phyloP scores from a whole-genome alignment of 2,797 vertebrate genomes.

The Smutsia gigantea region DNA sequence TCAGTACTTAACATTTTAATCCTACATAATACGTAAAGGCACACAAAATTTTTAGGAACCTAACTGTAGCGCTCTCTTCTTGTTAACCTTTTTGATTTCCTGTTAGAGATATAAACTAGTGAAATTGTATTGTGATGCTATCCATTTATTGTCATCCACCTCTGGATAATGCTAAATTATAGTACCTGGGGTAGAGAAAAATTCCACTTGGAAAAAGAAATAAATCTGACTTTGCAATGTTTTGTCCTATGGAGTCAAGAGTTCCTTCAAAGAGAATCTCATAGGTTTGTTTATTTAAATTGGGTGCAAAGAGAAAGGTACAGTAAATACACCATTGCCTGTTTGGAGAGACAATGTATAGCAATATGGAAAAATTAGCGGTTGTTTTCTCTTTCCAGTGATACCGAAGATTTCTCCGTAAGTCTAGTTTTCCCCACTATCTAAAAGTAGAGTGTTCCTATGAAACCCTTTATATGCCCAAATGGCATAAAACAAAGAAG shows the following conservation, averaged over 20 bases:
- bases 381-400: not conserved
- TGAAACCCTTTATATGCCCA: not conserved
- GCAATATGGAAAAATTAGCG: not conserved
- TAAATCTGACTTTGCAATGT: not conserved
- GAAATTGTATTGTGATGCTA: not conserved
- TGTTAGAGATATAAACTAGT: not conserved
- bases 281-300: slow-evolving; percentile 24
- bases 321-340: not conserved
- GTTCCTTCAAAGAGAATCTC: slow-evolving; percentile 29
- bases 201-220: not conserved
- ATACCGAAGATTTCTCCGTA: not conserved
- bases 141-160: not conserved
- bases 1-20: slow-evolving; percentile 58
- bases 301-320: not conserved
- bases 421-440: not conserved
- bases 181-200: not conserved
- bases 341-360: not conserved
- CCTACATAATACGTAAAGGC: slow-evolving; percentile 36
- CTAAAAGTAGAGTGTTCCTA: not conserved
- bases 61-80: not conserved
- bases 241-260: not conserved
- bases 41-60: not conserved
- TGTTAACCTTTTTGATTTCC: slow-evolving; percentile 16
- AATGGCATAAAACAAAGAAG: not conserved
- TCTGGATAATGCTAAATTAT: not conserved